phyloP scores from a whole-genome alignment of 2,797 vertebrate species.

The Gephyroberyx darwinii region DNA sequence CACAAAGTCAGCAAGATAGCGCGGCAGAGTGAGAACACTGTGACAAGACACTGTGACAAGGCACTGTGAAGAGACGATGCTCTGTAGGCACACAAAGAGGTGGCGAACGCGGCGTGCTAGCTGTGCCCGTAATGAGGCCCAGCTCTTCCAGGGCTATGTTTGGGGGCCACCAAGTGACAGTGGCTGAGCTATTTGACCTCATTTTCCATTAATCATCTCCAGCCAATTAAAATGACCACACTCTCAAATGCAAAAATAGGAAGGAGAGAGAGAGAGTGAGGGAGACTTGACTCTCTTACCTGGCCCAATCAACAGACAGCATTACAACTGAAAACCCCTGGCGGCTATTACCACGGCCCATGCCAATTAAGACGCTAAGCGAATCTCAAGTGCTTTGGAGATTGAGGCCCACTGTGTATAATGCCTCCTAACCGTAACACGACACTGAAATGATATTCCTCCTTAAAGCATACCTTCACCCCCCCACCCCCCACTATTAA shows the following conservation, averaged over 20 bases:
- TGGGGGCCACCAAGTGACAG: slow-evolving; percentile 58
- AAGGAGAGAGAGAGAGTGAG: not conserved
- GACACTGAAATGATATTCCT: slow-evolving; percentile 75
- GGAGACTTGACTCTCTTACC: slow-evolving; percentile 60
- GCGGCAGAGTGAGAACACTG: slow-evolving; percentile 41
- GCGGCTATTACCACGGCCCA: slow-evolving; percentile 80
- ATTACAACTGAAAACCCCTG: slow-evolving; percentile 75
- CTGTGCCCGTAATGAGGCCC: slow-evolving; percentile 66
- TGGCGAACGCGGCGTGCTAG: slow-evolving; percentile 48
- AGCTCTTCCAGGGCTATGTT: slow-evolving; percentile 51
- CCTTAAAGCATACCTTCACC: slow-evolving; percentile 76
- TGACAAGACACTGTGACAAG: slow-evolving; percentile 29
- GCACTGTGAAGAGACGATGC: slow-evolving; percentile 13
- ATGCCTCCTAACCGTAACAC: slow-evolving; percentile 81
- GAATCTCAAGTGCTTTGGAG: slow-evolving; percentile 85
- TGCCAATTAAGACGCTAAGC: slow-evolving; percentile 85
- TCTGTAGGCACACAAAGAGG: slow-evolving; percentile 19
- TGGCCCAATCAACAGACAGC: slow-evolving; percentile 80
- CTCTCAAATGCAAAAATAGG: slow-evolving; percentile 51
- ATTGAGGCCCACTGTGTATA: slow-evolving; percentile 80
- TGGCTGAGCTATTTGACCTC: slow-evolving; percentile 74
- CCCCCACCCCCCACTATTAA: slow-evolving; percentile 72
- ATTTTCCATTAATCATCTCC: slow-evolving; percentile 78
- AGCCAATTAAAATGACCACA: slow-evolving; percentile 83
- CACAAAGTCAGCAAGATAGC: slow-evolving; percentile 17